Evolutionary conservation across 1,140 invertebrate genomes (phyloP), one percentile per base, ranked within the genome.

Genomic region (Lepidurus packardi): DNA sequence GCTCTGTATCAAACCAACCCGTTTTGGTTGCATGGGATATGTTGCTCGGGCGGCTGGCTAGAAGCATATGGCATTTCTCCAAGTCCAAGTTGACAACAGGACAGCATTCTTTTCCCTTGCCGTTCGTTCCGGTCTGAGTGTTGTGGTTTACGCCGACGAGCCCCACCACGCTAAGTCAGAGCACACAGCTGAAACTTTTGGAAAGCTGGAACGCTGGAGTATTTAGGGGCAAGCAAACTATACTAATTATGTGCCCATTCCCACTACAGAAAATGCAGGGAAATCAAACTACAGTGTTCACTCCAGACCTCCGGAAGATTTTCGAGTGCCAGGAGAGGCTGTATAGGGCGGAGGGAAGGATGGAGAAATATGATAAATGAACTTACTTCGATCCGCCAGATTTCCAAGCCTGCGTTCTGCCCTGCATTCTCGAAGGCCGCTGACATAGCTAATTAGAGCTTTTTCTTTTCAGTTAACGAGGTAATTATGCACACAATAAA

Each of bases 381-480:
- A 84, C 84, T 85, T 83, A 91, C 90, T 86, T 91, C 88, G 73
- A 92, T 89, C 81, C 90, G 87, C 90, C 90, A 92, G 45, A 91
- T 87, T 82, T 91, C 88, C 0, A 91, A 80, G 1, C 90, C 90
- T 7, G 89, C 87, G 47, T 85, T 82, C 76, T 85, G 85, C 7
- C 90, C 90, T 16, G 90, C 90, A 80, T 89, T 88, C 24, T 85
- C 87, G 24, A 73, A 73, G 73, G 75, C 74, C n/a, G 73, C 65
- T 74, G 77, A 78, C 76, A 77, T 79, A 24, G 34, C 34, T 34
- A 34, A 77, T 77, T 79, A 77, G 43, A 76, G 47, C 43, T 78
- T 45, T 79, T 77, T 79, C 77, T 76, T 45, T 77, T 47, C 44
- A 78, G 53, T 25, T 77, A 79, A 77, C 53, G 53, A n/a, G 53